Base-by-base conservation (phyloP, 1,140 invertebrate species). In the Spodoptera litura region DNA sequence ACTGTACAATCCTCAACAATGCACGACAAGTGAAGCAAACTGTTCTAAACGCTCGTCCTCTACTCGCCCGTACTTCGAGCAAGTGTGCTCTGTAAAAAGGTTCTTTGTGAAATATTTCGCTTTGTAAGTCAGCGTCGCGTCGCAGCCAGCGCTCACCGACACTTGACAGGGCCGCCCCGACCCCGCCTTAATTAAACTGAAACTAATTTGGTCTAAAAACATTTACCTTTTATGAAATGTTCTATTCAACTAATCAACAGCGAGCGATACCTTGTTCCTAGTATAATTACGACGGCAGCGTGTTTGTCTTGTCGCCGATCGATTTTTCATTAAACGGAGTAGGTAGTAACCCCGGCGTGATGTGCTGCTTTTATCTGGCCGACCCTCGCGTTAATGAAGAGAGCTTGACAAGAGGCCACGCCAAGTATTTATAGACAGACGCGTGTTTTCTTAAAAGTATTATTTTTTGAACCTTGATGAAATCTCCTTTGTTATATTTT, bases 51-150 rank as follows among this genome's bases (percentile, higher is more conserved):
- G n/a, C 52, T 11, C 49, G 44, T 38, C 9, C 68, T 10, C 27
- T 72, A 58, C 58, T 56, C 44, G 44, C 15, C 53, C 62, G 52
- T 78, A 78, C 62, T 72, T 55, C 62, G 31, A 53, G 56, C 68
- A 62, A 71, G 77, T 68, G 68, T 62, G 53, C 68, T 62, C 68
- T 20, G 49, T 52, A 64, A 72, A 72, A 78, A 78, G 44, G 77
- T 59, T 72, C 77, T 78, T 72, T 78, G 77, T 78, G 44, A 78
- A 61, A 78, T 78, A 78, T 78, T 78, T 78, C 35, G 77, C 66
- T 78, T 78, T 72, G 53, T 72, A 56, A 58, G 70, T 72, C 35
- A 12, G 27, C 58, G 72, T 58, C 31, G 58, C 58, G 38, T 51
- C 35, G 58, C 35, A 25, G 11, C n/a, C 4, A 5, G 58, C 11